These are phyloP conservation scores for Aldrovandia affinis DNA, from an alignment of 2,797 vertebrate genomes.

Conservation along the genomic window DNA sequence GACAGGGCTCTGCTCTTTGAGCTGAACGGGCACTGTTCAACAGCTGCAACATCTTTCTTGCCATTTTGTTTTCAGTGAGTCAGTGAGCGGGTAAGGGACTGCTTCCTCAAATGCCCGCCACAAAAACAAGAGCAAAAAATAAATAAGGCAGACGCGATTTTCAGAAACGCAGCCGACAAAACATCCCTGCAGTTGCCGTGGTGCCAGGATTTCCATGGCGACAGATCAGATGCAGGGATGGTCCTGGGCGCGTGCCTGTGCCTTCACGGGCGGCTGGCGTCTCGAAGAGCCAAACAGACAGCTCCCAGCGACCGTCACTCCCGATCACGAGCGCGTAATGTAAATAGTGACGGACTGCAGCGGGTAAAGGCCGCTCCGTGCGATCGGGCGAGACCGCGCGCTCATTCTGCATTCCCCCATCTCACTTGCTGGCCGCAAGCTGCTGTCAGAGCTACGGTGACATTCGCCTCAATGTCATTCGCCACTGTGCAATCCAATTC, in stretches of 20 bases:
- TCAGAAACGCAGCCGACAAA: background rate
- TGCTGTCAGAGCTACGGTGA: background rate
- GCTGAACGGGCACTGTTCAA: background rate
- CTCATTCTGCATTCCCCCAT: background rate
- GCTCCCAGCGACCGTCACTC: background rate
- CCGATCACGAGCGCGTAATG: background rate
- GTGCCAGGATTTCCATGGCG: conserved; percentile 59
- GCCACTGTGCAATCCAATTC: background rate
- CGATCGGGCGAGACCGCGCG: background rate
- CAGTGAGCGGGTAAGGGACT: background rate
- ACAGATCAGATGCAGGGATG: conserved; percentile 47
- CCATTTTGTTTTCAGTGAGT: background rate
- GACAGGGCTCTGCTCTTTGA: background rate
- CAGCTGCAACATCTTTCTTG: background rate
- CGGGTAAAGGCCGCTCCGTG: background rate
- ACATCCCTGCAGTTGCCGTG: conserved; percentile 43
- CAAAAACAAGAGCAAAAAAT: background rate
- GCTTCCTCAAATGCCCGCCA: background rate
- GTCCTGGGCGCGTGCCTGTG: conserved; percentile 44
- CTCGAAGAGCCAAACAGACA: background rate
- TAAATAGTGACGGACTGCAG: background rate
- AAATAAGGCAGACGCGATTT: background rate
- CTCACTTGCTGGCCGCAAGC: background rate
- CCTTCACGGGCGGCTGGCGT: background rate
- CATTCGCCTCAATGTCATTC: background rate